Evolutionary conservation across 2,797 vertebrate species (phyloP).

Genomic region (Betta splendens): DNA sequence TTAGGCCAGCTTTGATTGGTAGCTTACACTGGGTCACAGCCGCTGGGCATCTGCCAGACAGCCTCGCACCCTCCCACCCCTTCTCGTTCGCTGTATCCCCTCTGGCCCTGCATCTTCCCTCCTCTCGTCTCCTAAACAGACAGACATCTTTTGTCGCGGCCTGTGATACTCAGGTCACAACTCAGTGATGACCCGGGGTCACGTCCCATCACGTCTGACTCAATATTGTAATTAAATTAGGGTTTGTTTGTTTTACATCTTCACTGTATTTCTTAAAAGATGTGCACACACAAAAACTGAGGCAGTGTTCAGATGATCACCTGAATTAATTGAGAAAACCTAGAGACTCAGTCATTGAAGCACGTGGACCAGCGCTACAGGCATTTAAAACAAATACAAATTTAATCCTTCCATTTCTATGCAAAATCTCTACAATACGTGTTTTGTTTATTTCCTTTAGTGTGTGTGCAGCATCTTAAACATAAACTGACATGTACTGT

Average conservation of each 20-base stretch:
- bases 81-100: constrained; percentile 15
- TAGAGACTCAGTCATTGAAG: not conserved
- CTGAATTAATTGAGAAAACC: not conserved
- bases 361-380: not conserved
- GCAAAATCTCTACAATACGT: constrained; percentile 1
- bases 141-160: constrained; percentile 23
- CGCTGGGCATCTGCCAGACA: constrained; percentile 75
- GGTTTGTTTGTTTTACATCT: constrained; percentile 13
- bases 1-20: constrained; percentile 80
- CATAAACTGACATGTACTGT: too few relatives aligned
- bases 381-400: constrained; percentile 6
- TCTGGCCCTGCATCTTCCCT: constrained; percentile 19
- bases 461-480: constrained; percentile 1
- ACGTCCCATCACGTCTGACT: constrained; percentile 26
- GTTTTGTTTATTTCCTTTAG: constrained; percentile 1
- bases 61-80: constrained; percentile 48
- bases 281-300: not conserved
- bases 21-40: constrained; percentile 79
- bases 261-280: too few relatives aligned
- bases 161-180: constrained; percentile 1
- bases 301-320: not conserved
- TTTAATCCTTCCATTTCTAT: constrained; percentile 16
- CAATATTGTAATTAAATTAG: constrained; percentile 16
- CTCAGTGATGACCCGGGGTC: constrained; percentile 10
- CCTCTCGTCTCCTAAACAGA: constrained; percentile 19